Evolutionary conservation across 2,797 vertebrate genomes (phyloP).

Genomic region (Lepus townsendii): DNA sequence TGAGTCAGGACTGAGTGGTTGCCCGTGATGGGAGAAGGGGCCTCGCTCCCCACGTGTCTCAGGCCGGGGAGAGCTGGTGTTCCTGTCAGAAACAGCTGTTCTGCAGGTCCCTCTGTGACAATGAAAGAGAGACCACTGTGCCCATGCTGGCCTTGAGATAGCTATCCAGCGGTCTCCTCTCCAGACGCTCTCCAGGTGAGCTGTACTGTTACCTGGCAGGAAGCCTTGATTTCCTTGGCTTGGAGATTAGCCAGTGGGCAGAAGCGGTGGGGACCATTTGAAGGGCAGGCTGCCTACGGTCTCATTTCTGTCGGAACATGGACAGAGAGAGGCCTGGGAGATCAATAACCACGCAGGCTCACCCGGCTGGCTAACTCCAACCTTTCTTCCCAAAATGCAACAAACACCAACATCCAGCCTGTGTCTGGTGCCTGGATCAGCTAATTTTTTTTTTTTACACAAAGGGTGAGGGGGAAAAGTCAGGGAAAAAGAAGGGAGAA

Average conservation of each 20-base stretch:
- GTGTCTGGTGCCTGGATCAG: neutral
- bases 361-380: neutral
- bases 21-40: neutral
- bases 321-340: neutral
- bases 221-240: neutral
- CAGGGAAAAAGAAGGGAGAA: neutral
- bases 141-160: neutral
- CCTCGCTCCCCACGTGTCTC: too few species aligned
- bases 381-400: neutral
- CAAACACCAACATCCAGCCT: neutral
- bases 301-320: neutral
- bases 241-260: too few species aligned
- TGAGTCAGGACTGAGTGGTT: neutral
- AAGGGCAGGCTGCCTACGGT: neutral
- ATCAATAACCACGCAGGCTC: rapidly evolving
- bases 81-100: neutral
- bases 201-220: neutral
- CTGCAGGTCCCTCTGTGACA: neutral
- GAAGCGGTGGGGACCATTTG: neutral
- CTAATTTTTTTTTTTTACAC: neutral
- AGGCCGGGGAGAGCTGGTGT: rapidly evolving
- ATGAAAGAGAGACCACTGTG: rapidly evolving
- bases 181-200: rapidly evolving
- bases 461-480: neutral
- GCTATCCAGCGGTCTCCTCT: neutral